Percentiles rank a stretch among this genome's conserved stretches.
phyloP scores from a whole-genome alignment of 2,888 invertebrate genomes.

The Patella depressa region DNA sequence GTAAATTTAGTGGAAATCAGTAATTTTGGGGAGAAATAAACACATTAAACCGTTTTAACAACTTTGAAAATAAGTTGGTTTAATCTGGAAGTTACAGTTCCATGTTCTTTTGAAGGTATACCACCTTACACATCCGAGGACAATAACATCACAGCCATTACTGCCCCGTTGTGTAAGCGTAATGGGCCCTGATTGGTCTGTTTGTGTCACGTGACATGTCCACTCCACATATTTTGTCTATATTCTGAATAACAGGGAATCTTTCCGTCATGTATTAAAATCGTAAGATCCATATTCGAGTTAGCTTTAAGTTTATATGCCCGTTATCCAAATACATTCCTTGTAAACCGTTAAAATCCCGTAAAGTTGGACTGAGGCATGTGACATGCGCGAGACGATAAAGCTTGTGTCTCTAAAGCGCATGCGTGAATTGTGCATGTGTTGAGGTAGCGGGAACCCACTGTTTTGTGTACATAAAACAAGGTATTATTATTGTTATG shows the following conservation, averaged over 20 bases:
- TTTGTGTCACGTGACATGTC: slow-evolving; percentile 19
- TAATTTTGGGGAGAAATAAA: neutral
- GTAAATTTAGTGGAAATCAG: slow-evolving; percentile 11
- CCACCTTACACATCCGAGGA: neutral
- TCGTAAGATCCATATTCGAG: no score
- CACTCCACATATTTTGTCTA: neutral
- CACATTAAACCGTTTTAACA: no score
- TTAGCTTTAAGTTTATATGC: no score
- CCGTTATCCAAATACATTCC: no score
- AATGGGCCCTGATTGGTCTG: slow-evolving; percentile 19
- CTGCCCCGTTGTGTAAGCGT: slow-evolving; percentile 24
- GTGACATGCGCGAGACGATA: slow-evolving; percentile 17
- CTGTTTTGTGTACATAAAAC: no score
- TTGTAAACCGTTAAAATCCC: no score
- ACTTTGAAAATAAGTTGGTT: no score
- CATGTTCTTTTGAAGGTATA: neutral
- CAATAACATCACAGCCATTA: slow-evolving; percentile 20
- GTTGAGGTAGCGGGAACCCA: slow-evolving; percentile 26
- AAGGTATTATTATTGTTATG: no score
- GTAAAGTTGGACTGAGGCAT: no score
- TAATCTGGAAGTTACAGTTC: no score
- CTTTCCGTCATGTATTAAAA: no score
- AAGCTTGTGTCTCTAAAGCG: slow-evolving; percentile 19
- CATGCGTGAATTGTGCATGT: slow-evolving; percentile 33
- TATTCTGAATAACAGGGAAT: neutral